Conservation (phyloP, 2,797 vertebrate species). For the Molossus molossus region DNA sequence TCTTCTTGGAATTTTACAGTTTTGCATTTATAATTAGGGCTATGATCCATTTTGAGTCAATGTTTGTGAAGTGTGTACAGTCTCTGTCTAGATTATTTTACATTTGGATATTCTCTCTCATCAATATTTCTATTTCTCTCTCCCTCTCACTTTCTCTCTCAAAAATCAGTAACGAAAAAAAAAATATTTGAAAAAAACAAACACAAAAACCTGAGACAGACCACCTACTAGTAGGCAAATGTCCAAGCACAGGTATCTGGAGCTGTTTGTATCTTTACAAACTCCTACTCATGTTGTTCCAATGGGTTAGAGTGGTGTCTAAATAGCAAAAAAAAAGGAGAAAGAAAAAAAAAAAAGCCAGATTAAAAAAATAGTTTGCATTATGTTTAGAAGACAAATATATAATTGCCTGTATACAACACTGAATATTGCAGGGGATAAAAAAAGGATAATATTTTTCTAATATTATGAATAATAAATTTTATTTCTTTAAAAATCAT, state of each 20-base stretch:
- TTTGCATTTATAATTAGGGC: too few species aligned
- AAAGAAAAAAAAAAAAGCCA: neutral
- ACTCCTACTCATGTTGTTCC: neutral
- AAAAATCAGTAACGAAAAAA: too few species aligned
- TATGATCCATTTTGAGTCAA: too few species aligned
- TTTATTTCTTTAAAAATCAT: neutral
- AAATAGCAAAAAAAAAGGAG: neutral
- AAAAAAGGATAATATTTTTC: neutral
- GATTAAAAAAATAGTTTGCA: neutral
- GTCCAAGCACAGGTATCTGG: neutral
- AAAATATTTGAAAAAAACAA: neutral
- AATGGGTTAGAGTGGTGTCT: neutral
- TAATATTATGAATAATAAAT: neutral
- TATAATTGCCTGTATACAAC: neutral
- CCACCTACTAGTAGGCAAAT: neutral
- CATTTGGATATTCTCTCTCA: too few species aligned
- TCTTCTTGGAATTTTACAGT: too few species aligned
- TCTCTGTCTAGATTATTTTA: too few species aligned
- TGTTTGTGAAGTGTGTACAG: too few species aligned
- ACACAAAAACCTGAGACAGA: neutral
- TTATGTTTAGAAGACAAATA: slow-evolving; percentile 18
- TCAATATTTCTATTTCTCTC: too few species aligned
- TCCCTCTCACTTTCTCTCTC: too few species aligned
- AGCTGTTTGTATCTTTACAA: neutral
- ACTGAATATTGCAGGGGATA: neutral